phyloP scores from a whole-genome alignment of 2,888 invertebrate species.

The Capitulum mitella region DNA sequence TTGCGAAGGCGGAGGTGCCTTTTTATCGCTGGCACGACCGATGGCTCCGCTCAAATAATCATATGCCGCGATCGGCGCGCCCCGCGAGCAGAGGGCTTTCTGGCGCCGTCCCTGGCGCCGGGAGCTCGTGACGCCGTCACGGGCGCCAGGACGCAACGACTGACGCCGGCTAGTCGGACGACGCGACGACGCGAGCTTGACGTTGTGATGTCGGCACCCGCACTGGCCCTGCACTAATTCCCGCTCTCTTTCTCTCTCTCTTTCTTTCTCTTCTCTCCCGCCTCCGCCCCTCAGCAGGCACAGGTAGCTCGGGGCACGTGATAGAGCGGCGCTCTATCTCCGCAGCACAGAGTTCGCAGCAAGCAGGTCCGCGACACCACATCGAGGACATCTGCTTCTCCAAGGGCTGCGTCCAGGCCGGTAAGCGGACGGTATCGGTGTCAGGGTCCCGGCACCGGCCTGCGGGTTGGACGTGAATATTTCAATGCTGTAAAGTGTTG shows the following conservation, averaged over 20 bases:
- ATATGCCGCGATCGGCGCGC: no score
- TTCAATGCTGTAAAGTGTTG: no score
- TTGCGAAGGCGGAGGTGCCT: not conserved
- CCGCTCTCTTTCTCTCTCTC: conserved; percentile 8
- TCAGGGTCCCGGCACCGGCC: no score
- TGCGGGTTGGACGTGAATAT: no score
- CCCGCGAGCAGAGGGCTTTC: no score
- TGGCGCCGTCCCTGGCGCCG: no score
- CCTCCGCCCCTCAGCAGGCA: conserved; percentile 28
- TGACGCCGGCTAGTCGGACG: not conserved
- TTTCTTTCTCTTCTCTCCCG: conserved; percentile 16
- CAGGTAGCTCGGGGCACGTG: conserved; percentile 15
- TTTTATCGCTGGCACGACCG: not conserved
- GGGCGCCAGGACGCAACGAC: no score
- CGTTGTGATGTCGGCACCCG: conserved; percentile 30
- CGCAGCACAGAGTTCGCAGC: conserved; percentile 24
- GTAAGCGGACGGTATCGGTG: conserved; percentile 43
- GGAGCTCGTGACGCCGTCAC: no score
- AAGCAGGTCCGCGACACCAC: conserved; percentile 3
- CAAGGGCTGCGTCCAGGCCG: conserved; percentile 71
- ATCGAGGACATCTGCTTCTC: conserved; percentile 56
- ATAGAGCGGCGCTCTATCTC: conserved; percentile 28
- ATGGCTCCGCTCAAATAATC: no score
- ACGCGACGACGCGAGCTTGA: not conserved
- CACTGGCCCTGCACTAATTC: conserved; percentile 16